Evolutionary conservation across 2,888 invertebrate genomes (phyloP), one percentile per base, ranked within the genome.

Genomic region (Amphipoea lucens): DNA sequence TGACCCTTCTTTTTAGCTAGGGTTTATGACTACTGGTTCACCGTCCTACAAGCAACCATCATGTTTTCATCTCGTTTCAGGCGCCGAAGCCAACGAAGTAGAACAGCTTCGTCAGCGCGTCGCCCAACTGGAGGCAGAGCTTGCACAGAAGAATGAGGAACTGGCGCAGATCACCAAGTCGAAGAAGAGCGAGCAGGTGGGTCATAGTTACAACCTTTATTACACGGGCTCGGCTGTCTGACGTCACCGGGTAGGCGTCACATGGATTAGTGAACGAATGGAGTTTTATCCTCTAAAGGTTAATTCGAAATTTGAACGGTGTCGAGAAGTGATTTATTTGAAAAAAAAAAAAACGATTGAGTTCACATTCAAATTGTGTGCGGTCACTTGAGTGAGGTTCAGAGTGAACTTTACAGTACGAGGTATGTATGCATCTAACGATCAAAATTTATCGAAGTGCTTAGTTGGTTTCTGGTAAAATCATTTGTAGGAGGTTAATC

Each of bases 61-160:
- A 67, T 4, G 11, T 23, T 40, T 36, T 40, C 14, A 11, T 20
- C 1, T 84, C 6, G 7, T 97, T 88, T 93, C 97, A 92, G 98
- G 98, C 17, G 98, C 98, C 84, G 98, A 98, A 66, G 98, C 98
- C 4, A 98, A 98, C 90, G 98, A 98, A 90, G 96, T 98, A 81
- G 97, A 98, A 79, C 98, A 98, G 92, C 95, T 99, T 77, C 97
- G 99, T 91, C 97, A 98, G 92, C 98, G 98, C 92, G 98, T 98
- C 48, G 99, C 99, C 89, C 98, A 98, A 90, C 96, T 99, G 81
- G 98, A 99, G 93, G 97, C 98, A 29, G 99, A 99, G 93, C 93
- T 99, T 74, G 98, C 98, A 92, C 98, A 97, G 92, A 98, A 98
- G 96, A 99, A 98, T 93, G 98, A 98, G 83, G 99, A 99, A 95